phyloP scores from a whole-genome alignment of 2,888 invertebrate genomes.

The Lepidocyrtinus sp. region DNA sequence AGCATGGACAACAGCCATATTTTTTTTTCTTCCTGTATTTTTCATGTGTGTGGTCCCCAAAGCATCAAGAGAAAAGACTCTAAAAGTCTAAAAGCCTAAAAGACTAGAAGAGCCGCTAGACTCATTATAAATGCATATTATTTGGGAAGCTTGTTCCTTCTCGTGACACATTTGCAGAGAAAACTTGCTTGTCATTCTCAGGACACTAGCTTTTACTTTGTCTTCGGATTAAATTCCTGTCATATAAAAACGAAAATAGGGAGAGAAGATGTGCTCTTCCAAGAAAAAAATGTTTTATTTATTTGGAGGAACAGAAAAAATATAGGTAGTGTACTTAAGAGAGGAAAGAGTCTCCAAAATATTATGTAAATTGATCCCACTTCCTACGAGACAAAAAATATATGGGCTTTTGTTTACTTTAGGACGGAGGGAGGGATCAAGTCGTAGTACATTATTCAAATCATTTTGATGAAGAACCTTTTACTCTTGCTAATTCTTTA shows the following conservation, averaged over 20 bases:
- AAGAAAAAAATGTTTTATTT: background rate
- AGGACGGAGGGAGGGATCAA: too few species aligned
- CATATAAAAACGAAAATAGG: background rate
- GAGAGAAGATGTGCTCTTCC: background rate
- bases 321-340: too few species aligned
- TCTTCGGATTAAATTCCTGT: background rate
- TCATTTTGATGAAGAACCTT: background rate
- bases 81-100: too few species aligned
- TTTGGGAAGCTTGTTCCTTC: background rate
- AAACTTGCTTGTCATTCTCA: constrained; percentile 18
- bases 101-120: constrained; percentile 23
- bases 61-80: too few species aligned
- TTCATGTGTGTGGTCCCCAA: background rate
- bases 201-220: background rate
- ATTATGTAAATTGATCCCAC: background rate
- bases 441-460: background rate
- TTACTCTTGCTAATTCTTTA: background rate
- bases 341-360: background rate
- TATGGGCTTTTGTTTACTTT: constrained; percentile 15
- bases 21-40: background rate
- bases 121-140: constrained; percentile 41
- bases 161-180: background rate
- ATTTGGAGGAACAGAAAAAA: background rate
- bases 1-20: background rate
- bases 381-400: constrained; percentile 15